Evolutionary conservation across 2,797 vertebrate species (phyloP).

Genomic region (Chloroceryle amazona): DNA sequence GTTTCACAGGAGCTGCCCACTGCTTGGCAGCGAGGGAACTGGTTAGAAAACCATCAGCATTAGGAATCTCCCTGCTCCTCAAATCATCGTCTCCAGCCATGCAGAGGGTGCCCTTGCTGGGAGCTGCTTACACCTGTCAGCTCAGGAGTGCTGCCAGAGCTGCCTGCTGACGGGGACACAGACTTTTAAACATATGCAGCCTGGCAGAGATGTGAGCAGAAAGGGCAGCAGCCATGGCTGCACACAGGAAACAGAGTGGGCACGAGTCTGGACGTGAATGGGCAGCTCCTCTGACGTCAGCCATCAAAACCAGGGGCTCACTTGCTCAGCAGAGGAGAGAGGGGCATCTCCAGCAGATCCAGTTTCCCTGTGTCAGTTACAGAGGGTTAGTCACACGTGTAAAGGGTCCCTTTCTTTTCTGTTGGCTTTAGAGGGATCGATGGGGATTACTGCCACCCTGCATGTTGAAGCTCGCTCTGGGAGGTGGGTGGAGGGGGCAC

Average conservation of each 20-base stretch:
- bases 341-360: background rate
- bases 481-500: background rate
- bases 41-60: background rate
- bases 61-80: background rate
- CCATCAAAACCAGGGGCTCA: background rate
- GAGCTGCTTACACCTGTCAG: rapidly evolving
- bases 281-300: background rate
- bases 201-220: rapidly evolving
- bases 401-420: background rate
- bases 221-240: background rate
- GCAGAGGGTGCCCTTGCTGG: background rate
- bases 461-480: rapidly evolving
- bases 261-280: rapidly evolving
- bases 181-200: rapidly evolving
- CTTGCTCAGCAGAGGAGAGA: background rate
- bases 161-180: rapidly evolving
- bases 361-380: background rate
- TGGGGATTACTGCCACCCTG: background rate
- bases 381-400: background rate
- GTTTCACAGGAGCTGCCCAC: background rate
- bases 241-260: rapidly evolving
- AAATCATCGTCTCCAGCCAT: rapidly evolving
- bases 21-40: background rate
- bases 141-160: background rate
- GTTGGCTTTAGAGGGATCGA: background rate